Conservation (phyloP, 1,140 invertebrate species). For the Drosophila ambigua region DNA sequence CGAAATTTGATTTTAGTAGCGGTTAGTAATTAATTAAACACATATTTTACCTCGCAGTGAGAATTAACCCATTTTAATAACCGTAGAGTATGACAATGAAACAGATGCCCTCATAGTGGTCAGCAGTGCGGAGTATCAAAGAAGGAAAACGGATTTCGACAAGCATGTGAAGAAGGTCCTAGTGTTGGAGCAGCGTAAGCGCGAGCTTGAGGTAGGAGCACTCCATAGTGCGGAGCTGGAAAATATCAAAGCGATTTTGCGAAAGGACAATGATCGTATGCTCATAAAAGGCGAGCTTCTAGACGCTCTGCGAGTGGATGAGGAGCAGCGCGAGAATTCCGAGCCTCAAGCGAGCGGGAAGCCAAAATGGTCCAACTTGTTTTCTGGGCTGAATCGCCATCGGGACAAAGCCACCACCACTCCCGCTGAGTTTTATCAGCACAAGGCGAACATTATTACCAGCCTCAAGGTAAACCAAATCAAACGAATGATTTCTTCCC, state of each 20-base stretch:
- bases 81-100: constrained; percentile 35
- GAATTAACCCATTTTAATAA: background rate
- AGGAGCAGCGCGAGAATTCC: background rate
- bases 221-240: background rate
- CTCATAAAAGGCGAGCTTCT: constrained; percentile 14
- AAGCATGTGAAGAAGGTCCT: constrained; percentile 25
- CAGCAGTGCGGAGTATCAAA: constrained; percentile 13
- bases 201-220: background rate
- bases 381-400: constrained; percentile 38
- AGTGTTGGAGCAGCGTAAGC: constrained; percentile 11
- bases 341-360: constrained; percentile 6
- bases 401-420: constrained; percentile 15
- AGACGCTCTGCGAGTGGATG: constrained; percentile 26
- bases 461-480: constrained; percentile 37
- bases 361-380: constrained; percentile 34
- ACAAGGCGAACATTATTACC: constrained; percentile 46
- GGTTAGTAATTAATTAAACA: background rate
- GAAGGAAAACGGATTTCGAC: constrained; percentile 31
- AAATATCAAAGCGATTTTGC: background rate
- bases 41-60: too few species aligned
- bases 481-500: background rate
- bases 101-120: constrained; percentile 25
- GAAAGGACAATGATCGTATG: constrained; percentile 12
- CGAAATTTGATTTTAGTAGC: background rate
- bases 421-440: constrained; percentile 40